These are phyloP conservation scores for Leptinotarsa undecemlineata DNA, from an alignment of 1,140 invertebrate species.

Conservation along the genomic window DNA sequence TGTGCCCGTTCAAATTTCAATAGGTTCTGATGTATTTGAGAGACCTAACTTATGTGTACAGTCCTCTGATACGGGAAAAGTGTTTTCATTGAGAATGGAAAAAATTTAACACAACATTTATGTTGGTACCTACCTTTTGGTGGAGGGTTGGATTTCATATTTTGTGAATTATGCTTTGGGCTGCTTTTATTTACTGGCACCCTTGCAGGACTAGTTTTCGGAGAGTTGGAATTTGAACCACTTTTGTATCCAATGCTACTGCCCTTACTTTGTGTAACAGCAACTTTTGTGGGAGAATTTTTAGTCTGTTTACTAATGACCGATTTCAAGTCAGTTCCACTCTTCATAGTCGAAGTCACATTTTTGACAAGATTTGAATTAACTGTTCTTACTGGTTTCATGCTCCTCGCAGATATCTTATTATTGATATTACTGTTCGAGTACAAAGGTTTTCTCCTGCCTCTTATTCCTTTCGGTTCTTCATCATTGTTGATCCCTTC, in stretches of 20 bases:
- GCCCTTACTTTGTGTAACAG: slow-evolving; percentile 28
- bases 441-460: slow-evolving; percentile 74
- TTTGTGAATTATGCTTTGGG: slow-evolving; percentile 35
- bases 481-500: slow-evolving; percentile 1
- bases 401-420: slow-evolving; percentile 40
- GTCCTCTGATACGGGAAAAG: no score
- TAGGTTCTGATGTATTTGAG: no score
- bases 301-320: slow-evolving; percentile 36
- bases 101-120: no score
- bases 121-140: neutral
- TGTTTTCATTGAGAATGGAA: no score
- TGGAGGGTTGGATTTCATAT: slow-evolving; percentile 14
- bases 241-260: slow-evolving; percentile 43
- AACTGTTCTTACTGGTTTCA: slow-evolving; percentile 44
- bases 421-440: slow-evolving; percentile 51
- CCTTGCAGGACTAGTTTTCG: slow-evolving; percentile 43
- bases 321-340: slow-evolving; percentile 36
- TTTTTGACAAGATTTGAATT: slow-evolving; percentile 49
- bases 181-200: slow-evolving; percentile 36
- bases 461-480: slow-evolving; percentile 61
- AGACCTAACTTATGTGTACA: no score
- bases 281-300: slow-evolving; percentile 33
- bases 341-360: slow-evolving; percentile 44
- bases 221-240: slow-evolving; percentile 31
- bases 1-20: no score